Evolutionary conservation across 2,888 invertebrate genomes (phyloP), one percentile per base, ranked within the genome.

Genomic region (Himalopsyche anomala): DNA sequence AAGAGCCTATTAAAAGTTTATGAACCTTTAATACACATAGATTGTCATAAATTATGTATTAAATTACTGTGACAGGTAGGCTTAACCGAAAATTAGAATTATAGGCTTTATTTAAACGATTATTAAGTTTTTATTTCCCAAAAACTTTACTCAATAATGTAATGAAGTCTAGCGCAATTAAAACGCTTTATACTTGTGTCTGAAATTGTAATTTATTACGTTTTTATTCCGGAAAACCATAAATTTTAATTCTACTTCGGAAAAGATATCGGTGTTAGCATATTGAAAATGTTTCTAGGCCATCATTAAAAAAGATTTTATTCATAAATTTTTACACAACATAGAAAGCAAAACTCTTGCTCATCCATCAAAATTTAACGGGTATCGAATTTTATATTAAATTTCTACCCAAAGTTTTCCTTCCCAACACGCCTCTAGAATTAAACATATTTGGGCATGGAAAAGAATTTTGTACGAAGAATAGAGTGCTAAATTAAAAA

Each of bases 311-410:
- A 74, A 74, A 74, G 74, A 74, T 83, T 45, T 28, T 83, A 83
- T 83, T 74, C 83, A 83, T 83, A 83, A 45, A 56, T 82, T 80
- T 80, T 83, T 56, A 85, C 83, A 79, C 74, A n/a, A 85, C 80
- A 62, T 80, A 80, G 54, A 82, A 83, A 51, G 69, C 62, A 38
- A 87, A 40, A 84, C 69, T 54, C 86, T 51, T n/a, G 19, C 87
- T 86, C 87, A 87, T 87, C 87, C 87, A 87, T 87, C 87, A 87
- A 87, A 87, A 83, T 86, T 85, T 28, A 45, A 74, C 62, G 80
- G 83, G 85, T 86, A 85, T 86, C 83, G 83, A 87, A 86, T 85
- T 87, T 86, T 86, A 85, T 87, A 87, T 87, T 87, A 87, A 87
- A 87, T 86, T 74, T 86, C 84, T 84, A 40, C 84, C 85, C 81